Percentiles rank a stretch among this genome's conserved stretches.
Conservation (phyloP, 2,888 invertebrate species). For the Alcis repandata region DNA sequence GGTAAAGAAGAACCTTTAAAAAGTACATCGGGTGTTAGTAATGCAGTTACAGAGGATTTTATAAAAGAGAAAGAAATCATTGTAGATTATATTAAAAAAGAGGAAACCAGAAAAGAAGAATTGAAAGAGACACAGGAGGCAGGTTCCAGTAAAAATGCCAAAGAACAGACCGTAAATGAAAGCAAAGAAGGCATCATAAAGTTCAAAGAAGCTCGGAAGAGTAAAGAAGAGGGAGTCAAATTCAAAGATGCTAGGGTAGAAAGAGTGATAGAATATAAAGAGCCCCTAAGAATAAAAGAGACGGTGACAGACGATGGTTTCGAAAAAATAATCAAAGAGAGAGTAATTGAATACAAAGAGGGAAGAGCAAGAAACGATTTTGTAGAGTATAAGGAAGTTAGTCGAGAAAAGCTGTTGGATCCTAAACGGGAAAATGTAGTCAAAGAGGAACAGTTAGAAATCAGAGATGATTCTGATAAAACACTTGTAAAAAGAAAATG, state of each 20-base stretch:
- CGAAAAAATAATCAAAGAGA: slow-evolving; percentile 1
- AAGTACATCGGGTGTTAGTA: background rate
- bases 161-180: background rate
- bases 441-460: slow-evolving; percentile 1
- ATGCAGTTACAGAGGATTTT: background rate
- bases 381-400: background rate
- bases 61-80: slow-evolving; percentile 22
- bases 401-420: background rate
- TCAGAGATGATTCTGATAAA: background rate
- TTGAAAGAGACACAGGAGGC: background rate
- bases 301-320: background rate
- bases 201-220: slow-evolving; percentile 6
- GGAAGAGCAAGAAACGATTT: background rate
- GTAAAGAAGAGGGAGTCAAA: slow-evolving; percentile 11
- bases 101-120: background rate
- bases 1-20: slow-evolving; percentile 6
- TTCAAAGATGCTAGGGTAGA: slow-evolving; percentile 5
- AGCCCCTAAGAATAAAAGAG: background rate
- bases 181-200: slow-evolving; percentile 2
- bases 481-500: background rate
- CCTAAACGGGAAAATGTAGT: background rate
- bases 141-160: slow-evolving; percentile 1
- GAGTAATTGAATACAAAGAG: slow-evolving; percentile 11
- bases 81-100: slow-evolving; percentile 7
- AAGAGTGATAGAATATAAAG: slow-evolving; percentile 7